Base-by-base conservation (phyloP, 1,140 invertebrate species). In the Drosophila ercepeae region DNA sequence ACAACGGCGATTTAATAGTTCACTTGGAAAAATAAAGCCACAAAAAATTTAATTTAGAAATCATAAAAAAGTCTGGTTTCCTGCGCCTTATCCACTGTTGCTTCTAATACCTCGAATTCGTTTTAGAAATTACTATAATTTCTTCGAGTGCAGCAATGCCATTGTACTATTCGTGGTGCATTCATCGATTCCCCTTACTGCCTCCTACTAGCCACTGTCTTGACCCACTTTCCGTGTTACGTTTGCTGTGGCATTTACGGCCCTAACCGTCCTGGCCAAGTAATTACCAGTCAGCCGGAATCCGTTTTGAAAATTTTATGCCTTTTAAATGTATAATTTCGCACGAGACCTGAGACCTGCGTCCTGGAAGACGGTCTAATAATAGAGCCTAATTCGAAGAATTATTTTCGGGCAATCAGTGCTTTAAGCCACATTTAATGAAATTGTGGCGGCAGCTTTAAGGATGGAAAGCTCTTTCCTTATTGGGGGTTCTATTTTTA, bases 141-240 rank as follows among this genome's bases (percentile, higher is more conserved):
- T 16, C 8, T 21, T 13, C 41, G n/a, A 41, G 21, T 64, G 44
- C 45, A 63, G 8, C 63, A 42, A 41, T 63, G 75, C 70, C 53
- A 59, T 70, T 79, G 76, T 52, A 32, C 45, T 54, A 64, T 65
- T 71, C 48, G 68, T 63, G 52, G 39, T 54, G 32, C 49, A 48
- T 13, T 63, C 73, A 82, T 81, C 78, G 78, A 81, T 82, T 67
- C 68, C 36, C 34, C 53, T 64, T 64, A 58, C 48, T 61, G 36
- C 36, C 13, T 8, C 13, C 14, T 13, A 39, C 36, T 9, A 34
- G 25, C 49, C 60, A 44, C 46, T 45, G 57, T 72, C 78, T 81
- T 81, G 78, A 82, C 78, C 78, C 74, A 81, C 48, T 81, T 81
- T 60, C 18, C n/a, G 14, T 5, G 36, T 16, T 34, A 44, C 60